Evolutionary conservation across 2,888 invertebrate genomes (phyloP).

Genomic region (Rhagonycha fulva): DNA sequence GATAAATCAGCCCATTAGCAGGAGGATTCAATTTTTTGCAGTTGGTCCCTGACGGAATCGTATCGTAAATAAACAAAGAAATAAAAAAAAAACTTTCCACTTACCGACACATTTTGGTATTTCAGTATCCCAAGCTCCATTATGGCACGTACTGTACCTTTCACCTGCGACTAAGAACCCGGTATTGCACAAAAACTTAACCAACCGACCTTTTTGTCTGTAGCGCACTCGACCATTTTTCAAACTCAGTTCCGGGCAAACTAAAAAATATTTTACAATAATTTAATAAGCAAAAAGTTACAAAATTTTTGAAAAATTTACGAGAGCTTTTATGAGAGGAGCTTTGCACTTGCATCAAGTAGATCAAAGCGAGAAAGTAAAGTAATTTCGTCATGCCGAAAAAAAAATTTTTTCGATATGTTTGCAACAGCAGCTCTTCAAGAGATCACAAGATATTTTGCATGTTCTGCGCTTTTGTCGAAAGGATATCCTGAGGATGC

Average conservation of each 20-base stretch:
- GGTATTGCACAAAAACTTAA: slow-evolving; percentile 63
- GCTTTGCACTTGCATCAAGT: neutral
- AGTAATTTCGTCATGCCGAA: neutral
- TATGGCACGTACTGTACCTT: slow-evolving; percentile 69
- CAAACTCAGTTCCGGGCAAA: slow-evolving; percentile 40
- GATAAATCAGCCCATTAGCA: slow-evolving; percentile 60
- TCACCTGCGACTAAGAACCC: slow-evolving; percentile 71
- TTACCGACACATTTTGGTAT: slow-evolving; percentile 76
- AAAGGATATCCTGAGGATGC: slow-evolving; percentile 26
- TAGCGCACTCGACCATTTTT: slow-evolving; percentile 45
- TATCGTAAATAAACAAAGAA: neutral
- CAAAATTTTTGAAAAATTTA: neutral
- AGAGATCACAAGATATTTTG: neutral
- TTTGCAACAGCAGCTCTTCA: neutral
- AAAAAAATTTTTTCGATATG: neutral
- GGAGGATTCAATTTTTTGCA: slow-evolving; percentile 57
- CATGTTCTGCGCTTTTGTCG: slow-evolving; percentile 16
- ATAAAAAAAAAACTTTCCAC: slow-evolving; percentile 53
- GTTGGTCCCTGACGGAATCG: slow-evolving; percentile 59
- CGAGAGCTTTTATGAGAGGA: neutral
- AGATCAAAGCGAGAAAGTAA: neutral
- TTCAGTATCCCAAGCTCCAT: slow-evolving; percentile 73
- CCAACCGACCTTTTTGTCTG: slow-evolving; percentile 59
- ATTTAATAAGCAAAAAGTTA: neutral
- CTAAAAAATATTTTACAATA: slow-evolving; percentile 15